These are phyloP conservation scores for Petroica traversi DNA, from an alignment of 2,113 vertebrate genomes.

Conservation along the genomic window DNA sequence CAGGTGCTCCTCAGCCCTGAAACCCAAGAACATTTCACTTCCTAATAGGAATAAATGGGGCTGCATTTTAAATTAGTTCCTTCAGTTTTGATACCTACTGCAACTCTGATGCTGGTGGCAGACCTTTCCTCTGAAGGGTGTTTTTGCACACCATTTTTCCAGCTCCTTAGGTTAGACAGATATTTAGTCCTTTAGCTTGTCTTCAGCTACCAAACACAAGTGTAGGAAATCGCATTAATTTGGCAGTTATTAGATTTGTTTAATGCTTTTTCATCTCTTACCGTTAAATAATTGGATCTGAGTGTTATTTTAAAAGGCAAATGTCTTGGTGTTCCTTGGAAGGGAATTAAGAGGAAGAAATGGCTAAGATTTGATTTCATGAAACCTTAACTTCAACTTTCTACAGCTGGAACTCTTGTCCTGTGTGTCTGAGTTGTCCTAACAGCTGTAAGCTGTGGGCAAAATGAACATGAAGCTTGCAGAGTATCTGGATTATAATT, in stretches of 20 bases:
- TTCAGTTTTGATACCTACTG: background rate
- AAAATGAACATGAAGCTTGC: background rate
- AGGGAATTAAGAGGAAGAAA: background rate
- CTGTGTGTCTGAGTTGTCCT: background rate
- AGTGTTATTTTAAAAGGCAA: slow-evolving; percentile 29
- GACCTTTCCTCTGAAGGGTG: background rate
- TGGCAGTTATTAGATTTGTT: slow-evolving; percentile 44
- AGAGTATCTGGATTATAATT: background rate
- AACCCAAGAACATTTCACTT: background rate
- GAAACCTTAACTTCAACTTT: background rate
- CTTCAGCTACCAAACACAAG: background rate
- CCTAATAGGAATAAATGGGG: background rate
- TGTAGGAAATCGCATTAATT: slow-evolving; percentile 26
- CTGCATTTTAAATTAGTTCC: background rate
- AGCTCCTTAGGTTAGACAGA: background rate
- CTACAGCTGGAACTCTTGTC: background rate
- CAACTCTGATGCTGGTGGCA: background rate
- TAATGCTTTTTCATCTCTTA: background rate
- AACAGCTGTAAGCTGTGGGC: background rate
- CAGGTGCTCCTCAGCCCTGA: background rate
- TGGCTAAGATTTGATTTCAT: background rate
- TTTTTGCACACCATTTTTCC: background rate
- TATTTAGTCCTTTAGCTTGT: background rate
- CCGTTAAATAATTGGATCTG: slow-evolving; percentile 17
- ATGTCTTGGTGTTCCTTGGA: background rate